These are phyloP conservation scores for Calliopsis andreniformis DNA, from an alignment of 1,140 invertebrate species.

Conservation along the genomic window DNA sequence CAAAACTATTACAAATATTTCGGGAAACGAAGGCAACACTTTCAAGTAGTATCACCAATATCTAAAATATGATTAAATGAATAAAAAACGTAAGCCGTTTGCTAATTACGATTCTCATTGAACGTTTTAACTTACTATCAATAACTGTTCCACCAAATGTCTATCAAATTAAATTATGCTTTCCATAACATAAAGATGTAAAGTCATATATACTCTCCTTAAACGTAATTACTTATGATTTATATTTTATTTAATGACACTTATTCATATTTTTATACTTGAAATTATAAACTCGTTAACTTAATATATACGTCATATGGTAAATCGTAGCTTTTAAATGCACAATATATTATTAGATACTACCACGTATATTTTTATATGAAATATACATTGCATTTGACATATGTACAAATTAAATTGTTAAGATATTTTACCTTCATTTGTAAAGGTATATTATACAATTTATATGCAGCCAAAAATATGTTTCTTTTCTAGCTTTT, in stretches of 20 bases:
- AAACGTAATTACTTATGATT: no score
- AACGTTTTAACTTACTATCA: no score
- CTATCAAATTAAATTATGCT: no score
- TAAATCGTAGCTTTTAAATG: conserved; percentile 33
- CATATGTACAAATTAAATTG: conserved; percentile 61
- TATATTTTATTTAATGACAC: conserved; percentile 21
- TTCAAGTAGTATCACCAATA: no score
- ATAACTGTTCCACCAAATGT: no score
- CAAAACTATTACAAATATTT: no score
- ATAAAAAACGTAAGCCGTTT: no score
- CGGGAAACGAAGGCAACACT: no score
- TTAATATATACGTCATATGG: not conserved
- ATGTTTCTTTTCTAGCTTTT: conserved; percentile 35
- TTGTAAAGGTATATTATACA: conserved; percentile 40
- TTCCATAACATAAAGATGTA: no score
- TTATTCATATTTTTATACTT: not conserved
- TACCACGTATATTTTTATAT: conserved; percentile 47
- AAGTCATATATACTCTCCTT: no score
- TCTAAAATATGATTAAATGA: no score
- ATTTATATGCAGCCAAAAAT: conserved; percentile 31
- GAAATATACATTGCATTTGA: conserved; percentile 61
- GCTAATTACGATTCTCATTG: no score
- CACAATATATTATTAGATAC: conserved; percentile 30
- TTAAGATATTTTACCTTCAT: conserved; percentile 25
- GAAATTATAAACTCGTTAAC: conserved; percentile 17